Base-by-base conservation (phyloP, 23 tunicate genomes). In the Botrylloides violaceus region DNA sequence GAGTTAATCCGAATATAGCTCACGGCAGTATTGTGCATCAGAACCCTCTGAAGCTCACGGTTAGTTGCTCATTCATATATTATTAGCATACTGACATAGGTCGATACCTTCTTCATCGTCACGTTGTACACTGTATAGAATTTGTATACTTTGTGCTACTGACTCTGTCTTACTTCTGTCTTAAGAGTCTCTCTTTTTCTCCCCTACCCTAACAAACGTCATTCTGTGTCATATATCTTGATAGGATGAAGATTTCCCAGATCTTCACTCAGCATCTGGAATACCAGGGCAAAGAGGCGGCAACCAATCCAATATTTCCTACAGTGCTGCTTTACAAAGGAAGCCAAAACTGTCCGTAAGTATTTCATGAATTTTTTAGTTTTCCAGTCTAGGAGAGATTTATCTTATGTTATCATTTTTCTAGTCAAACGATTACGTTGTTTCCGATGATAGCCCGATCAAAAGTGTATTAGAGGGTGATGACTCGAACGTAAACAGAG, bases 221-320 rank as follows among this genome's bases (percentile, higher is more conserved):
- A n/a, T n/a, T n/a, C n/a, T n/a, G n/a, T n/a, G n/a, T n/a, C n/a
- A n/a, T n/a, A n/a, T n/a, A n/a, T n/a, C n/a, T 43, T 43, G 53
- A 9, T 15, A 68, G 74, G 74, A 68, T 22, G 74, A 87, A 26
- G 95, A 87, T 33, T 87, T 87, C 36, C 95, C 95, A 2, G 95
- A 84, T 20, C 58, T 87, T 31, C 83, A 78, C 4, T 32, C 77
- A 3, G 34, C 70, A 29, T 68, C 64, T 24, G 18, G 29, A 6
- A 32, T 31, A 18, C 18, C 64, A 48, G 47, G 38, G 49, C 73
- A 77, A 12, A n/a, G 56, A 12, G 22, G 29, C 25, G 34, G 28
- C 28, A 36, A 26, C 9, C 20, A 23, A 24, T 29, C 55, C 20
- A 35, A 20, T 18, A 36, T 80, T 30, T 80, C 84, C 4, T 80